Percentiles rank a stretch among this genome's conserved stretches.
Evolutionary conservation across 2,888 invertebrate species (phyloP).

Genomic region (Deroplatys truncata): DNA sequence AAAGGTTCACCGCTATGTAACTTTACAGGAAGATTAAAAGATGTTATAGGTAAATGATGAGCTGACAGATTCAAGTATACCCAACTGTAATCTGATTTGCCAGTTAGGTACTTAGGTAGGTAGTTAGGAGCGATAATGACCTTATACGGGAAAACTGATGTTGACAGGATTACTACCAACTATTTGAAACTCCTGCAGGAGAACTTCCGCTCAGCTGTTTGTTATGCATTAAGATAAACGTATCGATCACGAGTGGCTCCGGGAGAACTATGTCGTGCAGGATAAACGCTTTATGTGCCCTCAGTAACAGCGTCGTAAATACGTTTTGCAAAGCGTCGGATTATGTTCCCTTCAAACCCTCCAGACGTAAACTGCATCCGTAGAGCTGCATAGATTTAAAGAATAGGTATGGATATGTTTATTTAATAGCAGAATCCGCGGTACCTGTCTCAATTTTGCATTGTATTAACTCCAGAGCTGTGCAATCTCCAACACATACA

Average conservation of each 20-base stretch:
- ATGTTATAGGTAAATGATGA: background rate
- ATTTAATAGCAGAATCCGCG: too few species aligned
- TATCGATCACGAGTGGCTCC: background rate
- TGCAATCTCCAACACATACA: too few species aligned
- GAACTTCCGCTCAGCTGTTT: background rate
- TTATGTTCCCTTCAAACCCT: too few species aligned
- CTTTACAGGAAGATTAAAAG: background rate
- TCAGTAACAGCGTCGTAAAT: background rate
- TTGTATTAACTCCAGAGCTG: too few species aligned
- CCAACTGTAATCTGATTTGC: background rate
- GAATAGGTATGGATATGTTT: too few species aligned
- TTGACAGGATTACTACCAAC: background rate
- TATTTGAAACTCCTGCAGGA: background rate
- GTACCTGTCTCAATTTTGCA: too few species aligned
- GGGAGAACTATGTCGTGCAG: background rate
- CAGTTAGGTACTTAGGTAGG: background rate
- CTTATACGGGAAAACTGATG: background rate
- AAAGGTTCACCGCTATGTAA: background rate
- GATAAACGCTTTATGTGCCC: background rate
- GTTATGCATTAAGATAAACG: background rate
- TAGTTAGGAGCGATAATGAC: background rate
- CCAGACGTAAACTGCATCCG: too few species aligned
- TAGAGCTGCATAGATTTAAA: too few species aligned
- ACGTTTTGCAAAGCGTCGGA: too few species aligned
- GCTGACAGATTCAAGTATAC: background rate